Percentiles rank a stretch among this genome's conserved stretches.
Conservation (phyloP, 1,140 invertebrate species). For the Trachymyrmex septentrionalis region DNA sequence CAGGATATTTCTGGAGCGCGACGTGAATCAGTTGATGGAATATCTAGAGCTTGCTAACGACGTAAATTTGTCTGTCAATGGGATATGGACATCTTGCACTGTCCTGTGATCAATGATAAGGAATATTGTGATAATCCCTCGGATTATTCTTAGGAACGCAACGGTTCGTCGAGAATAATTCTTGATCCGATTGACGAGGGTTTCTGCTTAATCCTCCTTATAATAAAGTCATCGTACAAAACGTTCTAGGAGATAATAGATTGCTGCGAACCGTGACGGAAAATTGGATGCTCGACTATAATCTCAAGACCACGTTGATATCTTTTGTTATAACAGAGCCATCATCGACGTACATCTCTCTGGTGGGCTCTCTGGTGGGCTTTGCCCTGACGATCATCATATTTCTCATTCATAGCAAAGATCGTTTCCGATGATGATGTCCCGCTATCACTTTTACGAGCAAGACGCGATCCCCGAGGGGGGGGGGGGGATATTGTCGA, state of each 20-base stretch:
- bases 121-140: background rate
- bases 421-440: background rate
- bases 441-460: slow-evolving; percentile 24
- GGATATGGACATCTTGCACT: background rate
- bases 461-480: background rate
- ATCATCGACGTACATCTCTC: background rate
- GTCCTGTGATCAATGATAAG: background rate
- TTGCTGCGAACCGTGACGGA: background rate
- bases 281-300: background rate
- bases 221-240: background rate
- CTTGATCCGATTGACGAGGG: background rate
- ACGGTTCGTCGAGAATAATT: background rate
- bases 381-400: background rate
- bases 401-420: background rate
- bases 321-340: background rate
- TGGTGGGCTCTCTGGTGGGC: background rate
- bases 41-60: background rate
- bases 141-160: background rate
- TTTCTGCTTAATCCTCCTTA: slow-evolving; percentile 5
- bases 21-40: background rate
- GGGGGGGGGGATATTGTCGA: background rate
- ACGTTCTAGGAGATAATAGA: background rate
- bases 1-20: background rate
- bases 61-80: background rate
- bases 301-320: background rate